Evolutionary conservation across 2,113 vertebrate species (phyloP), one percentile per base, ranked within the genome.

Genomic region (Tympanuchus pallidicinctus): DNA sequence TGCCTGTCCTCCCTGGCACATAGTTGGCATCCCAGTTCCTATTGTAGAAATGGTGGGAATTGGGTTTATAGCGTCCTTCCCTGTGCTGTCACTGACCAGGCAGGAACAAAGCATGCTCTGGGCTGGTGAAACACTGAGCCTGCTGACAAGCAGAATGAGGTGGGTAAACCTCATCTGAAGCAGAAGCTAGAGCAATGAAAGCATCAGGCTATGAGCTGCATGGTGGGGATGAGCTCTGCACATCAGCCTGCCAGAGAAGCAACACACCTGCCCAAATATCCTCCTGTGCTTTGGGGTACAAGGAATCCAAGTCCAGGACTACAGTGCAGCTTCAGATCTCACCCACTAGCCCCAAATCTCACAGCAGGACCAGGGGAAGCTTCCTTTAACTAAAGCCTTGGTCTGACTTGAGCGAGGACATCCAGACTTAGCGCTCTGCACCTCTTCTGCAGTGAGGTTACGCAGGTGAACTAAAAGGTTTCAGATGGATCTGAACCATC

Each of bases 321-420:
- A 40, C 18, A 36, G 45, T 9, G 24, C 60, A 88, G 63, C 13
- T 20, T 57, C 28, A 82, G 48, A 54, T 40, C 43, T 59, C 28
- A 48, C 21, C 48, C 47, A 34, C 16, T 5, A 64, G 43, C 48
- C 60, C 40, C 75, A 91, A 38, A 73, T 8, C 54, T 48, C 8
- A 18, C 3, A 22, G 4, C 17, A 64, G 70, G 52, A 64, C 36
- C 24, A 64, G 15, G 5, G 2, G 10, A 73, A 54, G 8, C 7
- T 30, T 43, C 85, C 34, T 73, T 52, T 17, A 64, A 45, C 11
- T 40, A 36, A 54, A 71, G 43, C n/a, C 65, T 36, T 27, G 52
- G 25, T 52, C 18, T 6, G 28, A 61, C 42, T 1, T n/a, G 40
- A 78, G 25, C 17, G 78, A 43, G 65, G 54, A 60, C 0, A 0